Evolutionary conservation across 1,140 invertebrate genomes (phyloP), one percentile per base, ranked within the genome.

Genomic region (Rhopalosiphum maidis): DNA sequence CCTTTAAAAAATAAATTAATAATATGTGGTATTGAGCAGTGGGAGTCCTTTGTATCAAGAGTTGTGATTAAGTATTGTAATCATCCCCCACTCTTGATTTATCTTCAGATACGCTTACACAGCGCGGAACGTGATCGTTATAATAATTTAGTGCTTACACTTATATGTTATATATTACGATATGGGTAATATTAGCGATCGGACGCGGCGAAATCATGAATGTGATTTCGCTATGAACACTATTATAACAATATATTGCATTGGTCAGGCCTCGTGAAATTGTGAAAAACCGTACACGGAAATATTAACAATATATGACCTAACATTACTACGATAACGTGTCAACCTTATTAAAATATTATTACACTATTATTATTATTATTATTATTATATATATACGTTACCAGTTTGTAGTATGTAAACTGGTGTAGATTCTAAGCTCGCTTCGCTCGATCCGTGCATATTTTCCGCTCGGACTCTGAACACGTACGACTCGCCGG

Each of bases 401-500:
- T 91, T 94, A 94, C 94, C 94, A 5, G 94, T 93, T 85, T 94
- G 94, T 2, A 90, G 41, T n/a, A 94, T 93, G 93, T 94, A 93
- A 25, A 96, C 95, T 8, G 95, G 94, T 83, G 95, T 94, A 0
- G 96, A 96, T 94, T 96, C 96, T 86, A 95, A 94, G 91, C 97
- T 96, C 0, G 97, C 97, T 94, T 96, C 96, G 94, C 97, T 97
- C 41, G 96, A 95, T 46, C 98, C 98, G 94, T 98, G 97, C 87
- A 97, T 96, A 95, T 98, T 98, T 94, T 97, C 96, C 22, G 97
- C 97, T 90, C 97, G 95, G 0, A 98, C 96, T 77, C 98, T 96
- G 95, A 98, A 98, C 88, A 96, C 95, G 94, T 97, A 97, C 85
- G 96, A 95, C 25, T 96, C 95, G 4, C 96, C 96, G 7, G 96